A percentile compares a stretch with the other conserved stretches of the same genome.
Conservation (phyloP, 2,113 vertebrate species). For the Hemiscyllium ocellatum region DNA sequence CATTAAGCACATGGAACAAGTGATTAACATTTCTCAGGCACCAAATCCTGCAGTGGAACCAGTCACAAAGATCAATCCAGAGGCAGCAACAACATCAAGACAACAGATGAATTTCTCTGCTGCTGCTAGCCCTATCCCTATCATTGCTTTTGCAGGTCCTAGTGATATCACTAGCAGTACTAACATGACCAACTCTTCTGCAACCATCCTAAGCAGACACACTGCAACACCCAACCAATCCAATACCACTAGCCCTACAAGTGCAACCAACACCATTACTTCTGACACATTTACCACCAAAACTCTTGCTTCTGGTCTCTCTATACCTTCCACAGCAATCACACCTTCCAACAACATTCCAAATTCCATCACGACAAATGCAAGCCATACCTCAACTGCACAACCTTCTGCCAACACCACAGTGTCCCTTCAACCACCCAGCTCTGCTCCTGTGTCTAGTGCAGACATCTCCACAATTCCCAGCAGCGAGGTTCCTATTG, state of each 20-base stretch:
- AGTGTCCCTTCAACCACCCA: background rate
- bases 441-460: conserved; percentile 35
- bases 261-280: background rate
- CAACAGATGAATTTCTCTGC: background rate
- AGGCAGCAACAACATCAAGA: background rate
- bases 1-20: conserved; percentile 59
- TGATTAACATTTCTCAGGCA: conserved; percentile 43
- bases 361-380: background rate
- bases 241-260: conserved; percentile 34
- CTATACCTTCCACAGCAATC: background rate
- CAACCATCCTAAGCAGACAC: background rate
- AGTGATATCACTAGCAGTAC: background rate
- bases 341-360: conserved; percentile 34
- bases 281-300: background rate
- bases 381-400: background rate
- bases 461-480: background rate
- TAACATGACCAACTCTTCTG: background rate
- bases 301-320: background rate
- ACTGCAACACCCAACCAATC: background rate
- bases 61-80: conserved; percentile 31
- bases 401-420: background rate
- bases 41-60: conserved; percentile 43
- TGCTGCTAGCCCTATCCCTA: fast-evolving
- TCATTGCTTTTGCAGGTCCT: background rate
- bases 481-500: conserved; percentile 30